Conservation (phyloP, 2,113 vertebrate genomes). For the Apistogramma diplotaenia region DNA sequence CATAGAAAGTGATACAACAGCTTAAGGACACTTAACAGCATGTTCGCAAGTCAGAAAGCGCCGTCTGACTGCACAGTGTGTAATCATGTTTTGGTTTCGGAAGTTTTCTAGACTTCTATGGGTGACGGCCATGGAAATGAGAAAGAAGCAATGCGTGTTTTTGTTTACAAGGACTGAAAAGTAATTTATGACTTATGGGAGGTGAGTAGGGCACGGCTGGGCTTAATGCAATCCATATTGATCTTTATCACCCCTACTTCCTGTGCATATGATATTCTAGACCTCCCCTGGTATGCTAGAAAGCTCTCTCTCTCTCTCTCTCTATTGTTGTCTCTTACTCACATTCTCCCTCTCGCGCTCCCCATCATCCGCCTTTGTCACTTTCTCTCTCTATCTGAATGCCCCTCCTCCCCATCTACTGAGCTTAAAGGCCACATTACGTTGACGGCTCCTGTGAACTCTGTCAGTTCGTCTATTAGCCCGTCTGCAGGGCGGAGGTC, state of each 20-base stretch:
- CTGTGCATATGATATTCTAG: conserved; percentile 68
- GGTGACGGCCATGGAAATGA: not conserved
- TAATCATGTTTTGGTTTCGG: not conserved
- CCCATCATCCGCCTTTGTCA: not conserved
- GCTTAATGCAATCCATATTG: conserved; percentile 69
- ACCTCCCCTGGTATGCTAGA: conserved; percentile 57
- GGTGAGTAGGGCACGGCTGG: conserved; percentile 41
- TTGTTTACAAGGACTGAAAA: conserved; percentile 8
- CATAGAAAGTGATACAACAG: not conserved
- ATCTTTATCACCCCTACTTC: conserved; percentile 72
- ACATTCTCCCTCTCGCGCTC: not conserved
- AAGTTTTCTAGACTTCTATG: too few relatives aligned
- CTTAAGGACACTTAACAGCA: not conserved
- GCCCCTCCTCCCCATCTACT: not conserved
- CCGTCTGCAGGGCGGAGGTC: conserved; percentile 24
- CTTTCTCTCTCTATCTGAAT: not conserved
- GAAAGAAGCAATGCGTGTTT: not conserved
- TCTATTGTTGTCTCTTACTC: conserved; percentile 15
- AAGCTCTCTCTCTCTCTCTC: conserved; percentile 50
- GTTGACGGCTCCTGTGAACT: conserved; percentile 9
- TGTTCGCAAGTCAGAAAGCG: not conserved
- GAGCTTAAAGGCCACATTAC: conserved; percentile 39
- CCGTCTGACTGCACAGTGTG: not conserved
- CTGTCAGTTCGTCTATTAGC: conserved; percentile 22
- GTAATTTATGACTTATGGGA: conserved; percentile 44